These are phyloP conservation scores for Therioaphis trifolii DNA, from an alignment of 2,888 invertebrate genomes.

Conservation along the genomic window DNA sequence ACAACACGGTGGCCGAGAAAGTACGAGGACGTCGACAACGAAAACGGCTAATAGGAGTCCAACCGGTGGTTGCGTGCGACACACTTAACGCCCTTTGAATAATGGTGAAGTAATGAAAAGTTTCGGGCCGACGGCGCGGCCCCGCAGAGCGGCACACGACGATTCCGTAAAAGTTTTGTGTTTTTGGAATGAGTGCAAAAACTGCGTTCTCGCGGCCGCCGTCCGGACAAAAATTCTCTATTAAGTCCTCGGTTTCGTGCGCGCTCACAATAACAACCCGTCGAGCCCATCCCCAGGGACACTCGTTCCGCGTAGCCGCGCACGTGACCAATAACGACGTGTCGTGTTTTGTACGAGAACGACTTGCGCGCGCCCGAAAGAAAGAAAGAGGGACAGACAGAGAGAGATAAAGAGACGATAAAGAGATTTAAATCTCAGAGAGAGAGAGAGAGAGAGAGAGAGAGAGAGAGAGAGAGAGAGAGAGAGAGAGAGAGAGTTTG, in stretches of 20 bases:
- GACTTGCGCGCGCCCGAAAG: too few relatives aligned
- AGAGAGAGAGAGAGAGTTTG: too few relatives aligned
- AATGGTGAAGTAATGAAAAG: slow-evolving; percentile 20
- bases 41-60: neutral
- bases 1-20: neutral
- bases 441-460: too few relatives aligned
- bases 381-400: too few relatives aligned
- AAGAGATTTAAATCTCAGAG: too few relatives aligned
- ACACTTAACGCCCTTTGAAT: slow-evolving; percentile 22
- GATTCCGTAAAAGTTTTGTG: slow-evolving; percentile 12
- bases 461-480: too few relatives aligned
- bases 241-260: neutral
- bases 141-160: neutral
- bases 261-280: neutral
- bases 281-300: too few relatives aligned
- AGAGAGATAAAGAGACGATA: too few relatives aligned
- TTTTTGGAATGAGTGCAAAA: slow-evolving; percentile 10
- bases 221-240: neutral
- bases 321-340: slow-evolving; percentile 1
- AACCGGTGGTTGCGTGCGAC: slow-evolving; percentile 42
- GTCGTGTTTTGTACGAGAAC: neutral
- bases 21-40: neutral
- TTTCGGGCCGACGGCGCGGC: neutral
- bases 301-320: neutral
- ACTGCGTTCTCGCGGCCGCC: neutral